phyloP scores from a whole-genome alignment of 1,140 invertebrate species.

The Heliconius himera region DNA sequence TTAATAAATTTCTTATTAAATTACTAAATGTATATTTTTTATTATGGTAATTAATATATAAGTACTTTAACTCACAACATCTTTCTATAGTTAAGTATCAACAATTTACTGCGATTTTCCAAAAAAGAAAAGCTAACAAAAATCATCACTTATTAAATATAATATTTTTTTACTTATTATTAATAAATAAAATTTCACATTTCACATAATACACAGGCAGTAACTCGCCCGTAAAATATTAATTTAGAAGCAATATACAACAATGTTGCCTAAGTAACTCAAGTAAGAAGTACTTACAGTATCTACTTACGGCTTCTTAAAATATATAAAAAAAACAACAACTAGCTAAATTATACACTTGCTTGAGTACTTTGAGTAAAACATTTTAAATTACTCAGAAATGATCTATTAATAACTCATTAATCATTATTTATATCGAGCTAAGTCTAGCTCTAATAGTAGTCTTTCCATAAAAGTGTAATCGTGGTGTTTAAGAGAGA shows the following conservation, averaged over 20 bases:
- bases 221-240: neutral
- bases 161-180: neutral
- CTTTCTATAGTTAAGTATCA: neutral
- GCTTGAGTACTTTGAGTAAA: too few relatives aligned
- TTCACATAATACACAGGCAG: neutral
- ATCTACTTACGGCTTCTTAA: neutral
- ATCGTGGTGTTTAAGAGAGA: too few relatives aligned
- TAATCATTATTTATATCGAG: too few relatives aligned
- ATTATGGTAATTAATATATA: too few relatives aligned
- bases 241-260: neutral
- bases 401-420: too few relatives aligned
- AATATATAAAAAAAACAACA: neutral
- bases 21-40: too few relatives aligned
- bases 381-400: too few relatives aligned
- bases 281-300: neutral
- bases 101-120: neutral
- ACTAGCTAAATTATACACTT: neutral
- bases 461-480: too few relatives aligned
- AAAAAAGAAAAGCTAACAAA: neutral
- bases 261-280: neutral
- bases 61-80: too few relatives aligned
- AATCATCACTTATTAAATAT: neutral
- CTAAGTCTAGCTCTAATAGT: too few relatives aligned
- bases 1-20: too few relatives aligned
- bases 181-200: neutral